Conservation (phyloP, 2,113 vertebrate genomes). For the Ailurus styani region DNA sequence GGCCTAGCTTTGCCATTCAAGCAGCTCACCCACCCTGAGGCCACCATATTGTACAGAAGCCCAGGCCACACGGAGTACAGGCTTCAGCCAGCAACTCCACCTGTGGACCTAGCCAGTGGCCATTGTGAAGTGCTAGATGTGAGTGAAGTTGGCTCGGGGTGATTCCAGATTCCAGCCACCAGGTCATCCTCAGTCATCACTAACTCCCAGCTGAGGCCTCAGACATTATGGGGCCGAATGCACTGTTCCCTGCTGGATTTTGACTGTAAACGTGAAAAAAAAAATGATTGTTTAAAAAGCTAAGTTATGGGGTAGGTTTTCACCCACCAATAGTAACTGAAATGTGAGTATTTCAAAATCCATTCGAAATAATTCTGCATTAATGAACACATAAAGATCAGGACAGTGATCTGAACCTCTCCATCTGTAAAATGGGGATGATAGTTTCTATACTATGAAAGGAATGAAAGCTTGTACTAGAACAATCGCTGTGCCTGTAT, state of each 20-base stretch:
- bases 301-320: neutral
- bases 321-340: neutral
- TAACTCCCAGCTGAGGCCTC: neutral
- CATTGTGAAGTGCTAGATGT: neutral
- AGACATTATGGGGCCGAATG: neutral
- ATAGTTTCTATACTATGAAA: neutral
- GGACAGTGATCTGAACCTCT: neutral
- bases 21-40: neutral
- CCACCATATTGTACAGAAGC: neutral
- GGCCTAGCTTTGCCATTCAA: neutral
- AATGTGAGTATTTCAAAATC: neutral
- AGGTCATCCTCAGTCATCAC: neutral
- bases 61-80: fast-evolving
- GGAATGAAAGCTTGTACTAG: neutral
- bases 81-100: no score
- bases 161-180: neutral
- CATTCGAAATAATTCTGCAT: neutral
- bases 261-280: neutral
- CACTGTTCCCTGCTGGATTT: neutral
- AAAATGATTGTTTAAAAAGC: neutral
- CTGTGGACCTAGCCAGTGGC: neutral
- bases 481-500: no score
- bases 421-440: neutral
- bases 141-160: neutral
- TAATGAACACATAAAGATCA: neutral